phyloP scores from a whole-genome alignment of 2,888 invertebrate species.

The Dione vanillae region DNA sequence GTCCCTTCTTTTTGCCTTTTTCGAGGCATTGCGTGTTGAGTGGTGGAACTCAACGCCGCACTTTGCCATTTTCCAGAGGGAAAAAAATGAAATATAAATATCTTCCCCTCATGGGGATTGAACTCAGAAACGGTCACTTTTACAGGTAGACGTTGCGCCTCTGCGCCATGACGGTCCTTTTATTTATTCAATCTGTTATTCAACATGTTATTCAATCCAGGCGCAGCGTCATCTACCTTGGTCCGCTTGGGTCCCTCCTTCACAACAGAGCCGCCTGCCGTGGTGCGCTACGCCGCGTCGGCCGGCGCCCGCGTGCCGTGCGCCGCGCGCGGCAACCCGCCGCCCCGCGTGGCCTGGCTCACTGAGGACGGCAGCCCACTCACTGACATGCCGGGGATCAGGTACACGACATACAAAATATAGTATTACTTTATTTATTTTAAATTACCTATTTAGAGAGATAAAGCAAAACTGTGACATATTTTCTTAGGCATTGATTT shows the following conservation, averaged over 20 bases:
- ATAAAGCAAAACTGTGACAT: too few species aligned
- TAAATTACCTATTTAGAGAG: too few species aligned
- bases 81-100: too few species aligned
- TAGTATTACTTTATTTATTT: too few species aligned
- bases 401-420: conserved; percentile 48
- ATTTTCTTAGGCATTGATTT: too few species aligned
- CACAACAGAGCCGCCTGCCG: conserved; percentile 60
- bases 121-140: too few species aligned
- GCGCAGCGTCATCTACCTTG: conserved; percentile 37
- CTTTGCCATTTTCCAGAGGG: too few species aligned
- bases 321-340: conserved; percentile 60
- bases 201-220: background rate
- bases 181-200: background rate
- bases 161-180: background rate
- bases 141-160: background rate
- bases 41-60: too few species aligned
- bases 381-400: conserved; percentile 54
- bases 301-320: conserved; percentile 60
- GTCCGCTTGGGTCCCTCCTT: conserved; percentile 60
- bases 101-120: too few species aligned
- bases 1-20: too few species aligned
- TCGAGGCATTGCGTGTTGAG: too few species aligned
- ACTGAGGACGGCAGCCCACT: conserved; percentile 57
- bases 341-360: conserved; percentile 62
- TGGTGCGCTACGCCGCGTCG: conserved; percentile 56